These are phyloP conservation scores for Tenthredo notha DNA, from an alignment of 2,888 invertebrate genomes.

Conservation along the genomic window DNA sequence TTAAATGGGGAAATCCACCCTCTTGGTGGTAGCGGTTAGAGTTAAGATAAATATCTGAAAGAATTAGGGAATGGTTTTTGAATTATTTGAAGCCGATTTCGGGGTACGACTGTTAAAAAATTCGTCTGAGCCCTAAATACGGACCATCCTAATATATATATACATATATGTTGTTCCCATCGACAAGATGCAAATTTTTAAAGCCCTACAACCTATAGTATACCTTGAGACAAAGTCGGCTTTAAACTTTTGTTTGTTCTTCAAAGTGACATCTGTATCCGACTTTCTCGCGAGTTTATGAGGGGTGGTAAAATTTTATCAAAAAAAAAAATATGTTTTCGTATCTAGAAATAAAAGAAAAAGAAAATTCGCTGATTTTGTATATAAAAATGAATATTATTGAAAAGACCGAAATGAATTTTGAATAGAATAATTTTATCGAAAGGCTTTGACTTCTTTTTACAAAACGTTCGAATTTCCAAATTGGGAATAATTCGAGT, in stretches of 20 bases:
- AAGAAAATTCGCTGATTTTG: background rate
- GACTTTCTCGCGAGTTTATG: conserved; percentile 3
- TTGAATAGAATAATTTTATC: background rate
- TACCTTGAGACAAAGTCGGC: background rate
- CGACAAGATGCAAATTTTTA: background rate
- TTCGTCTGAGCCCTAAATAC: too few species aligned
- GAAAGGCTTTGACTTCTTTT: background rate
- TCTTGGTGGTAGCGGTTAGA: too few species aligned
- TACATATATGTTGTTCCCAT: background rate
- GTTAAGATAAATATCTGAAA: too few species aligned
- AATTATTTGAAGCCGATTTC: too few species aligned
- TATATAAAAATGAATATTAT: background rate
- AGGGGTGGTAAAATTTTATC: background rate
- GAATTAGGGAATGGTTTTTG: too few species aligned
- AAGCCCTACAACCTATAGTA: background rate
- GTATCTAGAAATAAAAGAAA: background rate
- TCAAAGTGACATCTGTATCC: background rate
- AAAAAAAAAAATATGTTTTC: background rate
- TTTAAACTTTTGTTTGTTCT: conserved; percentile 2
- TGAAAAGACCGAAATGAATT: background rate
- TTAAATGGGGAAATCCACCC: too few species aligned
- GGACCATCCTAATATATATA: too few species aligned
- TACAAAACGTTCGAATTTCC: background rate
- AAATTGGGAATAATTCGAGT: background rate
- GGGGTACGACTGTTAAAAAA: too few species aligned